phyloP scores from a whole-genome alignment of 2,888 invertebrate genomes.

The Adelphocoris suturalis region DNA sequence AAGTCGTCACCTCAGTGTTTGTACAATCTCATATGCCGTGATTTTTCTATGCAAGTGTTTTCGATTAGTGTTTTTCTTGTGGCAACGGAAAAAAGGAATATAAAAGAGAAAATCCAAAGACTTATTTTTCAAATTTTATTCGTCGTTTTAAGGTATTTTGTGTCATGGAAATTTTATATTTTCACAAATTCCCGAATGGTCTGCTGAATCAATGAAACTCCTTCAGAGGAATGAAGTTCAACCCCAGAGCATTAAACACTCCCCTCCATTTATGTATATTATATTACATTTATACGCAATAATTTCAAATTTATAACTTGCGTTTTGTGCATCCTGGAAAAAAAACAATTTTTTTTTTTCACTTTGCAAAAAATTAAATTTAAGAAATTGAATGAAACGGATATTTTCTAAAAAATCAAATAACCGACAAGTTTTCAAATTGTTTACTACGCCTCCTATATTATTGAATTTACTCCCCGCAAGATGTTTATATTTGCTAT shows the following conservation, averaged over 20 bases:
- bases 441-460: slow-evolving; percentile 49
- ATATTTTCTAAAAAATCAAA: slow-evolving; percentile 15
- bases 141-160: slow-evolving; percentile 18
- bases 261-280: slow-evolving; percentile 1
- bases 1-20: no score
- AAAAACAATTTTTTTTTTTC: neutral
- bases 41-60: neutral
- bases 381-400: neutral
- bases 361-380: neutral
- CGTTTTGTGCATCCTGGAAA: neutral
- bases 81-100: slow-evolving; percentile 3
- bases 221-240: neutral
- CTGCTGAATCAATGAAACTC: neutral
- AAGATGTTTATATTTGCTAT: slow-evolving; percentile 68
- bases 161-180: neutral
- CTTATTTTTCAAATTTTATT: slow-evolving; percentile 37
- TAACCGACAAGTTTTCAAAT: slow-evolving; percentile 56
- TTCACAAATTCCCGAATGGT: neutral
- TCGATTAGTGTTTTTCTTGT: slow-evolving; percentile 3
- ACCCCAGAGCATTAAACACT: neutral
- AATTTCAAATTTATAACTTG: neutral
- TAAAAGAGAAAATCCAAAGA: slow-evolving; percentile 7
- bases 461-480: slow-evolving; percentile 46
- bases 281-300: neutral
- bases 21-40: neutral